Evolutionary conservation across 92 coral and sea anemone genomes (phyloP), one percentile per base, ranked within the genome.

Genomic region (Metridium senile): DNA sequence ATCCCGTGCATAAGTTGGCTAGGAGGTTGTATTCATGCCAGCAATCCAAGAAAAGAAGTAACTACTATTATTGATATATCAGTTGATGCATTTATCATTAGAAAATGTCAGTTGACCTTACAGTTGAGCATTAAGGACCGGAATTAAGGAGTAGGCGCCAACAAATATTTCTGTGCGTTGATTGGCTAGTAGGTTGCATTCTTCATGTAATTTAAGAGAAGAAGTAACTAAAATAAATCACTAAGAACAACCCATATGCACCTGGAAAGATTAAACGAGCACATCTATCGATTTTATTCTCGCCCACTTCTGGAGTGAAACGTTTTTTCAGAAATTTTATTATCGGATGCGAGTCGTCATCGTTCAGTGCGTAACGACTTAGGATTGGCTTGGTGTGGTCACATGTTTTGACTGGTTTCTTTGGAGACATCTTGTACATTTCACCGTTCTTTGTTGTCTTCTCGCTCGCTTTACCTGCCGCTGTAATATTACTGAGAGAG

Each of bases 251-350:
- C 17, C 86, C 83, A 62, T 91, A 91, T 6, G 70, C 27, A 66
- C 81, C 84, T n/a, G 97, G 97, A 27, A 91, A 91, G 57, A 91
- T 35, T 46, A 88, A 78, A 47, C 97, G 79, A 10, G 93, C 74
- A 66, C 68, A 82, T 71, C 83, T 82, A 76, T 91, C 97, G 54
- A 91, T 91, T 58, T 78, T 80, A 57, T 85, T 91, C 49, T 89
- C 97, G 16, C 91, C 90, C 11, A 70, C 84, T 13, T 68, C 82
- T 11, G 72, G 45, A 33, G 71, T 53, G 63, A 91, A 66, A 9
- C 82, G 67, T 35, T 57, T 84, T 77, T 78, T 91, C 46, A 91
- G 70, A 52, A 76, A 74, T 3, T 77, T 67, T 33, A 85, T 64
- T 2, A 88, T 45, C 0, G 89, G 49, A 26, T 75, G 72, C 47